phyloP scores from a whole-genome alignment of 2,888 invertebrate species.

The Seira sanloemensis region DNA sequence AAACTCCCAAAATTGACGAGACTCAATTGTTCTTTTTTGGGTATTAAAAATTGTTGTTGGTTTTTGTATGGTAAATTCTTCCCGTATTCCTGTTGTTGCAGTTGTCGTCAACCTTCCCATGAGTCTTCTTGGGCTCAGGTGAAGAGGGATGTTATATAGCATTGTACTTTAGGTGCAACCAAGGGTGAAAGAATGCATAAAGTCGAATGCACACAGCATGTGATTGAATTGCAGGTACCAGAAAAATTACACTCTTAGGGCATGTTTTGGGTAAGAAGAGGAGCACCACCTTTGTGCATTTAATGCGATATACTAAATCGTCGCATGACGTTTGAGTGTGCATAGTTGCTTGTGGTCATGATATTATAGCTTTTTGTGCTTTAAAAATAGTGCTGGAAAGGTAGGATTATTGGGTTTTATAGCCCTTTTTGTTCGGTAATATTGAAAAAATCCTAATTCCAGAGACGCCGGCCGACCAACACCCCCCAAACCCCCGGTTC shows the following conservation, averaged over 20 bases:
- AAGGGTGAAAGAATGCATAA: slow-evolving; percentile 63
- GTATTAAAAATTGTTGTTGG: slow-evolving; percentile 55
- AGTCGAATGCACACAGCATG: slow-evolving; percentile 52
- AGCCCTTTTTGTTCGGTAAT: not conserved
- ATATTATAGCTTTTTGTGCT: slow-evolving; percentile 5
- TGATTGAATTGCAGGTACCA: slow-evolving; percentile 51
- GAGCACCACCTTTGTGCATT: not conserved
- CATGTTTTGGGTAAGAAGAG: not conserved
- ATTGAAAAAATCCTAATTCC: slow-evolving; percentile 34
- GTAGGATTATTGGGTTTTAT: not conserved
- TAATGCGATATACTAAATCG: not conserved
- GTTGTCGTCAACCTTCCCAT: slow-evolving; percentile 35
- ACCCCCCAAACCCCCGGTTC: slow-evolving; percentile 47
- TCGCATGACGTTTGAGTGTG: not conserved
- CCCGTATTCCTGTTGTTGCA: slow-evolving; percentile 44
- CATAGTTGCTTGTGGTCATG: slow-evolving; percentile 18
- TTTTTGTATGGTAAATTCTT: slow-evolving; percentile 52
- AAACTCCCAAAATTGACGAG: not conserved
- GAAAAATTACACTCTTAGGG: slow-evolving; percentile 1
- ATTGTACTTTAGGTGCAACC: slow-evolving; percentile 57
- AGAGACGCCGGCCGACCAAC: slow-evolving; percentile 33
- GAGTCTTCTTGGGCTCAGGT: not conserved
- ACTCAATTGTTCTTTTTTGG: slow-evolving; percentile 23
- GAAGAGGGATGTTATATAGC: not conserved
- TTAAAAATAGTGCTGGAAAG: not conserved